Conservation (phyloP, 2,888 invertebrate species). For the Lottia gigantea region DNA sequence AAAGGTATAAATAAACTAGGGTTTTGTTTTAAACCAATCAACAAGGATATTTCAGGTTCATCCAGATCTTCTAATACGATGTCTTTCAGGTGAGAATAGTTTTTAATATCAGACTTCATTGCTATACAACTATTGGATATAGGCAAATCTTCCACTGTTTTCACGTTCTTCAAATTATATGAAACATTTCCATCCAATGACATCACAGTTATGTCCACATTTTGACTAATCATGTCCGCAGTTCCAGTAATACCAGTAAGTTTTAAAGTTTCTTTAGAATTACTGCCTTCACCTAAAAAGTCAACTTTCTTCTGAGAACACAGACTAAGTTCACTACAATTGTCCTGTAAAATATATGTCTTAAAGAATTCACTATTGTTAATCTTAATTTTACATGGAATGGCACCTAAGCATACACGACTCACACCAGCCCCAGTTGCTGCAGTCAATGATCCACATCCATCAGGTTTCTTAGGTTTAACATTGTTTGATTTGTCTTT, state of each 20-base stretch:
- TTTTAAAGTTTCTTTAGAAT: neutral
- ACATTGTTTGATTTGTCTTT: neutral
- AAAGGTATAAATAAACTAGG: neutral
- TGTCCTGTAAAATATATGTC: neutral
- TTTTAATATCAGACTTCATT: neutral
- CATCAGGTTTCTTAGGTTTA: neutral
- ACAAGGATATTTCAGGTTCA: neutral
- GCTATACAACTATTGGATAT: neutral
- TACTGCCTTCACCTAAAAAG: neutral
- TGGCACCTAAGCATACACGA: neutral
- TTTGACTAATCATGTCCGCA: conserved; percentile 1
- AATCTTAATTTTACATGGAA: neutral
- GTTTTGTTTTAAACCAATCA: neutral
- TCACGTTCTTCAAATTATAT: neutral
- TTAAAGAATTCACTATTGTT: neutral
- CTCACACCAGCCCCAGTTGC: neutral
- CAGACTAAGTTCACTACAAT: neutral
- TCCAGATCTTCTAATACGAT: neutral
- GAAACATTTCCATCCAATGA: neutral
- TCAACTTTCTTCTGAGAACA: neutral
- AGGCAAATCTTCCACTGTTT: neutral
- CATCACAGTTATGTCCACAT: neutral
- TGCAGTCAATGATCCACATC: neutral
- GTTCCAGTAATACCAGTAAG: conserved; percentile 5
- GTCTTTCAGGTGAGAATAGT: neutral